phyloP scores from a whole-genome alignment of 2,113 vertebrate species.

The Aptenodytes patagonicus region DNA sequence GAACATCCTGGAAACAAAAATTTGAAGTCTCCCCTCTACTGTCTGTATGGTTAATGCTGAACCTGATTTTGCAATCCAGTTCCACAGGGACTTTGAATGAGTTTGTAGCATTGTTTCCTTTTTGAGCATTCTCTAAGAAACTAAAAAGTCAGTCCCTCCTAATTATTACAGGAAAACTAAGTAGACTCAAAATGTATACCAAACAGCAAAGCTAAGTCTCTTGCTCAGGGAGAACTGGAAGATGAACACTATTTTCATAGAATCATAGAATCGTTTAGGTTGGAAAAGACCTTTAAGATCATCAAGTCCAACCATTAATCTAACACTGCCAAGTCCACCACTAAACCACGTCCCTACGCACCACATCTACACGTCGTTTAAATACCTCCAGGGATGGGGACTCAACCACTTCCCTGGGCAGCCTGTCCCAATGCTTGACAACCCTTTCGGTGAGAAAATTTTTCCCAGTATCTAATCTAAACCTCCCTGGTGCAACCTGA shows the following conservation, averaged over 20 bases:
- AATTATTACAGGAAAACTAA: background rate
- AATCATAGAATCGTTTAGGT: too few relatives aligned
- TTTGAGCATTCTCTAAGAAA: background rate
- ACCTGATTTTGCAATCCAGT: background rate
- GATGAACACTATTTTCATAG: background rate
- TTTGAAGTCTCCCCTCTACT: background rate
- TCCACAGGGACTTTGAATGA: background rate
- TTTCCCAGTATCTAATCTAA: too few relatives aligned
- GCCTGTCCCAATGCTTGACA: too few relatives aligned
- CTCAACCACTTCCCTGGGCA: too few relatives aligned
- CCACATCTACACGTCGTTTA: too few relatives aligned
- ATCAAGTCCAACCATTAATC: too few relatives aligned
- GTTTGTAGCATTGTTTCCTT: background rate
- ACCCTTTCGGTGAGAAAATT: too few relatives aligned
- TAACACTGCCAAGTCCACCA: too few relatives aligned
- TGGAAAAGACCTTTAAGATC: too few relatives aligned
- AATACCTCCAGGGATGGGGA: too few relatives aligned
- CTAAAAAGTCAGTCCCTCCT: background rate
- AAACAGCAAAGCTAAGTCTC: background rate
- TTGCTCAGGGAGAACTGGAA: background rate
- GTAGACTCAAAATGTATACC: background rate
- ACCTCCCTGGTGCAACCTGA: too few relatives aligned
- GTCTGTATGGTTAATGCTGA: background rate
- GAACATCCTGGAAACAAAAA: background rate
- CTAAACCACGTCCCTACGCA: too few relatives aligned